phyloP scores from a whole-genome alignment of 1,140 invertebrate species.

The Sipha flava region DNA sequence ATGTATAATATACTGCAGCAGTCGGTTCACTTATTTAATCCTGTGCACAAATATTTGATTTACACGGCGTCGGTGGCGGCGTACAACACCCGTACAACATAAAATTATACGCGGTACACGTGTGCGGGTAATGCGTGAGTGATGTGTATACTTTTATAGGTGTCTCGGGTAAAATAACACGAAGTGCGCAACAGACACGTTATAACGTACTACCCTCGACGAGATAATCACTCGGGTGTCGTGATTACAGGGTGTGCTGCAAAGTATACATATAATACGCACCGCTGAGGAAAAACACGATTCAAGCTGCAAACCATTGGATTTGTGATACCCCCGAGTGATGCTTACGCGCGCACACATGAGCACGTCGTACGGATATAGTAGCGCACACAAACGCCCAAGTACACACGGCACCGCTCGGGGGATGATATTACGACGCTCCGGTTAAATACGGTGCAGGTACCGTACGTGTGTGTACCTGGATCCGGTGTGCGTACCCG shows the following conservation, averaged over 20 bases:
- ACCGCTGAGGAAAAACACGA: background rate
- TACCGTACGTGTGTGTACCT: no score
- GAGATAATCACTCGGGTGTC: background rate
- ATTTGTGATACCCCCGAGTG: no score
- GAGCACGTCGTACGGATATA: background rate
- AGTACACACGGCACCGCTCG: background rate
- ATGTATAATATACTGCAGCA: no score
- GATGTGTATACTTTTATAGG: background rate
- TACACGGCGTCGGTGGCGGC: background rate
- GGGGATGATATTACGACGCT: background rate
- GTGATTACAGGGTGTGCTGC: background rate
- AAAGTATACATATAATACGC: no score
- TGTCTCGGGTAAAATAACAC: background rate
- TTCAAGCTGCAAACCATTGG: background rate
- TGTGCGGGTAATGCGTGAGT: no score
- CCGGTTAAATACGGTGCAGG: no score
- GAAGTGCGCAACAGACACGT: no score
- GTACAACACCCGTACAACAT: background rate
- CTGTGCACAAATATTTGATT: conserved; percentile 5
- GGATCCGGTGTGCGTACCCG: no score
- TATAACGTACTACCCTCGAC: background rate
- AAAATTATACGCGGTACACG: background rate
- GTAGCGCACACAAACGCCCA: no score
- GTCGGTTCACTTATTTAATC: no score
- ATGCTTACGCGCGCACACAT: background rate